Conservation (phyloP, 2,888 invertebrate species). For the Ischnura elegans region DNA sequence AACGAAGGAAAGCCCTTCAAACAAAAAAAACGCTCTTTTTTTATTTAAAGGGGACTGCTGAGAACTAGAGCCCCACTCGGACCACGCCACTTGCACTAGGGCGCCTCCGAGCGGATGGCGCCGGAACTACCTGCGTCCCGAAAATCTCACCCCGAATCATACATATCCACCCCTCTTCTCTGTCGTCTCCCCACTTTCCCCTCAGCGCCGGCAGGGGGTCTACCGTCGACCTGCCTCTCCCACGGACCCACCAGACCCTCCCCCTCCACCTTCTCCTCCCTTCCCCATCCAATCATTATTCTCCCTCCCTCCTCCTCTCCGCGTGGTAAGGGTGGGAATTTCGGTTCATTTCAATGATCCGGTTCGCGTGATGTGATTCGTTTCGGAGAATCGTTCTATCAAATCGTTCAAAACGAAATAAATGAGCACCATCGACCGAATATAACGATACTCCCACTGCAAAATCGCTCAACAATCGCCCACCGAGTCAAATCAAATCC, state of each 20-base stretch:
- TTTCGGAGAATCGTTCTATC: too few species aligned
- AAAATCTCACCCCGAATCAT: background rate
- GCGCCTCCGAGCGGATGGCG: constrained; percentile 35
- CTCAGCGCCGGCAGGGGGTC: background rate
- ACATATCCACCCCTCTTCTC: background rate
- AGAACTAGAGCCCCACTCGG: background rate
- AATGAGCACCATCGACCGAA: too few species aligned
- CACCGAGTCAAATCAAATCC: too few species aligned
- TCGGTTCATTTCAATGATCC: too few species aligned
- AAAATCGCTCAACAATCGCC: too few species aligned
- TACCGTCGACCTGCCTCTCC: background rate
- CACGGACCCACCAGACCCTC: background rate
- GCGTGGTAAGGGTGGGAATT: too few species aligned
- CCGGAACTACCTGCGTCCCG: constrained; percentile 2
- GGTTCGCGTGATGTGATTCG: too few species aligned
- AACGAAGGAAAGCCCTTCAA: background rate
- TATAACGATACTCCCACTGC: too few species aligned
- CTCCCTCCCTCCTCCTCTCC: background rate
- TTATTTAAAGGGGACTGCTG: background rate
- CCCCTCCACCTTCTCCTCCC: background rate
- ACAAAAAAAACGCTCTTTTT: background rate
- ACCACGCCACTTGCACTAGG: background rate
- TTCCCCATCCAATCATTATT: background rate
- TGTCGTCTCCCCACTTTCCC: background rate
- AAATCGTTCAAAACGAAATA: too few species aligned